Evolutionary conservation across 2,888 invertebrate genomes (phyloP).

Genomic region (Hirtodrosophila trivittata): DNA sequence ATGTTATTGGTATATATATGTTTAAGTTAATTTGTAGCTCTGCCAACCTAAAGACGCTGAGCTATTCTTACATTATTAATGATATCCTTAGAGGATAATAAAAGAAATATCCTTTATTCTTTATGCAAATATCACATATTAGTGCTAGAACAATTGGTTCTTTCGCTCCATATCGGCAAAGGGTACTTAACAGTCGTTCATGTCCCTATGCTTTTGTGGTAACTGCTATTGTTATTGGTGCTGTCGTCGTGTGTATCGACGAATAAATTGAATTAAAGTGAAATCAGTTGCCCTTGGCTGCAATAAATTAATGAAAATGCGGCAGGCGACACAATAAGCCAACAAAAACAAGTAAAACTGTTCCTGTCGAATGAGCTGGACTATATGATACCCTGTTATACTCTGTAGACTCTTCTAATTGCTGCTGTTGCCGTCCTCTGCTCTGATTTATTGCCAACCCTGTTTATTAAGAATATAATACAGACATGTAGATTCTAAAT

Average conservation of each 20-base stretch:
- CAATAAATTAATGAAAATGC: slow-evolving; percentile 72
- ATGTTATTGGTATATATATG: neutral
- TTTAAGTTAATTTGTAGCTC: too few species aligned
- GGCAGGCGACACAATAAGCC: slow-evolving; percentile 42
- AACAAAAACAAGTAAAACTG: slow-evolving; percentile 12
- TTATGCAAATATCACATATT: too few species aligned
- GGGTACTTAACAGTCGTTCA: slow-evolving; percentile 19
- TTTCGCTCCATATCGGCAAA: too few species aligned
- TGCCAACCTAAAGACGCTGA: too few species aligned
- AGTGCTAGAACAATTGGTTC: too few species aligned
- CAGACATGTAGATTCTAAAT: too few species aligned
- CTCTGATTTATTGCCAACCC: too few species aligned
- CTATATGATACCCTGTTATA: too few species aligned
- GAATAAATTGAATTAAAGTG: slow-evolving; percentile 78
- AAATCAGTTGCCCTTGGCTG: slow-evolving; percentile 73
- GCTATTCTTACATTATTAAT: too few species aligned
- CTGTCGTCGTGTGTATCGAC: slow-evolving; percentile 46
- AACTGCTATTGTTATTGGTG: slow-evolving; percentile 15
- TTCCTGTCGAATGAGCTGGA: slow-evolving; percentile 27
- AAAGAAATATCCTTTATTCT: too few species aligned
- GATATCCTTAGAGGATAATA: too few species aligned
- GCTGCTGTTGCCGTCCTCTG: neutral
- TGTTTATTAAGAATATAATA: too few species aligned
- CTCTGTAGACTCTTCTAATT: neutral
- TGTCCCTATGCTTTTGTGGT: slow-evolving; percentile 5